Base-by-base conservation (phyloP, 2,888 invertebrate genomes). In the Meteorus colon region DNA sequence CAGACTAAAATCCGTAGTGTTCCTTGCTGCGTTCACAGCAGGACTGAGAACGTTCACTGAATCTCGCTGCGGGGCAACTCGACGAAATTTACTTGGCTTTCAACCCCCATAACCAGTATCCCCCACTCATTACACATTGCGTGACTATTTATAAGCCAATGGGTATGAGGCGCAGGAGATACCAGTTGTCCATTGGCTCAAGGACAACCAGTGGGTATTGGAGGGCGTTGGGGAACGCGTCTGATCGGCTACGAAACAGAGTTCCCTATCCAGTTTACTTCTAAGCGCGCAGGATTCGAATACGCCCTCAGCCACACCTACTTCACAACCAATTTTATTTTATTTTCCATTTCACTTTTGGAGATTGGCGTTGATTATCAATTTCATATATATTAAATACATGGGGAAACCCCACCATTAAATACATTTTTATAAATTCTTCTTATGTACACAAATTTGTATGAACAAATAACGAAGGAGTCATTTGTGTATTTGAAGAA, bases 1-100 rank as follows among this genome's bases (percentile, higher is more conserved):
- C 77, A 79, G 78, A 78, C 19, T 19, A 55, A 80, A 80, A 78
- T 80, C 81, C 78, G 80, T 77, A 66, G 82, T 80, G 88, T 87
- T 86, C 86, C 87, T 88, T 86, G 87, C 88, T 88, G 88, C 83
- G 89, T 86, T 87, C 89, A 88, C 89, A 89, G 89, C 89, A 86
- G 89, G 89, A 89, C 89, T 89, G 89, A 88, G 83, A 83, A 83
- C 80, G 80, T 80, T 79, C 84, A 81, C 79, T 78, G 83, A 79
- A 78, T 82, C 83, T 82, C 85, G 82, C 86, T 83, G 84, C 83
- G 90, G 89, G 86, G 89, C 86, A 87, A 90, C 90, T 90, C 90
- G 86, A 86, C 89, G 84, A 73, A 73, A 74, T 71, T 74, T 74
- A 67, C 79, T 45, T 34, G 60, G 55, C 72, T 76, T 78, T 34